A percentile compares a stretch with the other conserved stretches of the same genome.
Evolutionary conservation across 1,140 invertebrate genomes (phyloP).

Genomic region (Cherax destructor): DNA sequence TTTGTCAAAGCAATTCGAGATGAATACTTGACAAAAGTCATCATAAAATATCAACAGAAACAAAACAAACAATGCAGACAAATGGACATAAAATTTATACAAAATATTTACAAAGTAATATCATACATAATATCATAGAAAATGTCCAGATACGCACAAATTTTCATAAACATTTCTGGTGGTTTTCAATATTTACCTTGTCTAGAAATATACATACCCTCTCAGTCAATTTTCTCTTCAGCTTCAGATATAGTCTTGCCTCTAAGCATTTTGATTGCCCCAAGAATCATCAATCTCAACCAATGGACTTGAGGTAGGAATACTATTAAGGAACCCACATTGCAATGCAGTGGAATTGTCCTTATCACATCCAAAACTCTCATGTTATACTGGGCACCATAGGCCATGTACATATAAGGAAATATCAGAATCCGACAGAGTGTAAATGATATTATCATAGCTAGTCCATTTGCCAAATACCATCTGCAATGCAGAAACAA

Average conservation of each 20-base stretch:
- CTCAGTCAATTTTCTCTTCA: constrained; percentile 56
- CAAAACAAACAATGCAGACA: too few relatives aligned
- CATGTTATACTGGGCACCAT: constrained; percentile 29
- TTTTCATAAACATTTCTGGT: too few relatives aligned
- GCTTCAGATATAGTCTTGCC: constrained; percentile 32
- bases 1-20: too few relatives aligned
- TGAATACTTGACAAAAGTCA: too few relatives aligned
- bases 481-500: constrained; percentile 15
- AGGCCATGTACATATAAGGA: constrained; percentile 57
- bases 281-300: constrained; percentile 51
- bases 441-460: constrained; percentile 51
- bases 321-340: constrained; percentile 52
- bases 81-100: too few relatives aligned
- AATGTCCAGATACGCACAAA: too few relatives aligned
- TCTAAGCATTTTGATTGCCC: constrained; percentile 32
- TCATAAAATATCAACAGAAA: too few relatives aligned
- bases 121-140: too few relatives aligned
- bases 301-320: constrained; percentile 52
- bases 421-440: constrained; percentile 41
- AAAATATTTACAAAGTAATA: too few relatives aligned
- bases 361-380: constrained; percentile 27
- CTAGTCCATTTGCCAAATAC: constrained; percentile 37
- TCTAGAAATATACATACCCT: too few relatives aligned
- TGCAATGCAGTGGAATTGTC: constrained; percentile 50
- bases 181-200: too few relatives aligned